Conservation (phyloP, 2,797 vertebrate genomes). For the Peromyscus melanophrys region DNA sequence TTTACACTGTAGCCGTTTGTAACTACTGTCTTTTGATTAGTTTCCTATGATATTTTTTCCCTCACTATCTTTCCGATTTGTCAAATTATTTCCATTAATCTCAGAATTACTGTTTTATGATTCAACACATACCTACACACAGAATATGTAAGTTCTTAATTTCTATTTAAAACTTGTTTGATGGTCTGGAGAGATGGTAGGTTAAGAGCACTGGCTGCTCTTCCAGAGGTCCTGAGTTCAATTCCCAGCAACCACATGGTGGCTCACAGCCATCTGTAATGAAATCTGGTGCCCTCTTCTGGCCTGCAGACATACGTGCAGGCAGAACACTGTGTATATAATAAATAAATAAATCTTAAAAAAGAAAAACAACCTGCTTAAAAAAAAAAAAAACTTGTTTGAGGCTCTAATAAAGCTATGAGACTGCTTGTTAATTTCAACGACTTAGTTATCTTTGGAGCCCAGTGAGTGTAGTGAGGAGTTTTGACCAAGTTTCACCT, state of each 20-base stretch:
- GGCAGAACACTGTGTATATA: too few relatives aligned
- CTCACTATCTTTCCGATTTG: conserved; percentile 1
- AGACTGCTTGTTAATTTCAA: background rate
- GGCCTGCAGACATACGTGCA: too few relatives aligned
- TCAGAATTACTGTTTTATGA: conserved; percentile 30
- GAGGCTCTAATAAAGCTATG: background rate
- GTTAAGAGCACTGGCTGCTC: too few relatives aligned
- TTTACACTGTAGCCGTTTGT: background rate
- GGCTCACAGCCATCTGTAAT: too few relatives aligned
- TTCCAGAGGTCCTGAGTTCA: too few relatives aligned
- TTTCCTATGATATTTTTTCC: background rate
- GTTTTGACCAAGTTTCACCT: too few relatives aligned
- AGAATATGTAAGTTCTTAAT: background rate
- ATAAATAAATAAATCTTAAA: too few relatives aligned
- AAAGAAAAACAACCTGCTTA: too few relatives aligned
- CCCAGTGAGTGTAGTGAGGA: background rate
- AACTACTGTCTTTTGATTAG: background rate
- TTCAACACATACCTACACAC: background rate
- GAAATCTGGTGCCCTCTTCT: too few relatives aligned
- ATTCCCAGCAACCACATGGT: too few relatives aligned
- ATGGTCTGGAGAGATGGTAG: too few relatives aligned
- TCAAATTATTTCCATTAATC: conserved; percentile 21
- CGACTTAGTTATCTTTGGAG: background rate
- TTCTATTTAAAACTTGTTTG: conserved; percentile 35
- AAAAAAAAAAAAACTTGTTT: background rate